These are phyloP conservation scores for Oreochromis grahami DNA, from an alignment of 2,797 vertebrate genomes.

Conservation along the genomic window DNA sequence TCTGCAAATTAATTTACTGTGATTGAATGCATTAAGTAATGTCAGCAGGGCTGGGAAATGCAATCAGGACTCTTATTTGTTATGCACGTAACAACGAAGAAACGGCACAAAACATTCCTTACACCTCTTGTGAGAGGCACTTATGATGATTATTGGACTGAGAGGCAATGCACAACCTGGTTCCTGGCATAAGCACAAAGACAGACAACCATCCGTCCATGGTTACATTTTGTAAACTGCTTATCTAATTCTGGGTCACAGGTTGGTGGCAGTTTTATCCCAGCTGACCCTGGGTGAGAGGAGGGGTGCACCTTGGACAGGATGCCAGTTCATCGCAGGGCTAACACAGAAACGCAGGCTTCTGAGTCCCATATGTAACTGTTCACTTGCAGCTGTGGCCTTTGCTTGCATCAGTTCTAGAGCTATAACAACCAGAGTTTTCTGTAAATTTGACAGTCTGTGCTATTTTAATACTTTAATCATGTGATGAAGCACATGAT, in stretches of 20 bases:
- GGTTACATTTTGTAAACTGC: neutral
- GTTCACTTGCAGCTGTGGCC: neutral
- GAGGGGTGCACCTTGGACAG: neutral
- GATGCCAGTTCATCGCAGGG: neutral
- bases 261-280: fast-evolving
- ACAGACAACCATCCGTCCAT: neutral
- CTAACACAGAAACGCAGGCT: neutral
- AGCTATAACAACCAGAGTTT: neutral
- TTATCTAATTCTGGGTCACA: neutral
- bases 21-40: conserved; percentile 11
- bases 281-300: neutral
- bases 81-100: neutral
- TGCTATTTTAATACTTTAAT: neutral
- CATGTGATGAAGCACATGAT: neutral
- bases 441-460: neutral
- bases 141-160: neutral
- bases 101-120: neutral
- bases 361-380: neutral
- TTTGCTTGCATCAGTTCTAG: neutral
- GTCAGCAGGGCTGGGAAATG: neutral
- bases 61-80: neutral
- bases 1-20: conserved; percentile 7
- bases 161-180: neutral
- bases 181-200: neutral
- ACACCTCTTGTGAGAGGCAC: neutral